phyloP scores from a whole-genome alignment of 1,140 invertebrate genomes.

The Heliconius himera region DNA sequence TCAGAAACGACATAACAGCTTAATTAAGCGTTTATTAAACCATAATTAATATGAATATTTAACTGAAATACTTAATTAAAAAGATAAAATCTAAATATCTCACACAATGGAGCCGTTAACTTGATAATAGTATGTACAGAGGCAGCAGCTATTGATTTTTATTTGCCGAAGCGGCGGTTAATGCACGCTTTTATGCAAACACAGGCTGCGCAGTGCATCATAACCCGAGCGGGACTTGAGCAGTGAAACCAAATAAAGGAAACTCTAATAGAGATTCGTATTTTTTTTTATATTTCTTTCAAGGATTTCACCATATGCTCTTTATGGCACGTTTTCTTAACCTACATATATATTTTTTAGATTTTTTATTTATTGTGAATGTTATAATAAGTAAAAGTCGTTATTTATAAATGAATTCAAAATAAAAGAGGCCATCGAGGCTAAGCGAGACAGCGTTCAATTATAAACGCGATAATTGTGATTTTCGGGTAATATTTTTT shows the following conservation, averaged over 20 bases:
- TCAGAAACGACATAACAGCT: too few species aligned
- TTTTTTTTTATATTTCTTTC: neutral
- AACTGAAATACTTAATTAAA: neutral
- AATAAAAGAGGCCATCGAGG: too few species aligned
- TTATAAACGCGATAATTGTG: too few species aligned
- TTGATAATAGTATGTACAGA: slow-evolving; percentile 10
- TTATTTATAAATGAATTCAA: too few species aligned
- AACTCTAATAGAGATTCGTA: neutral
- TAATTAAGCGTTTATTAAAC: neutral
- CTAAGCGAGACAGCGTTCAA: too few species aligned
- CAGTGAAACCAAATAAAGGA: slow-evolving; percentile 26
- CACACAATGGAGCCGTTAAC: neutral
- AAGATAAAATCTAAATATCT: slow-evolving; percentile 10
- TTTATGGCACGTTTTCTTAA: neutral
- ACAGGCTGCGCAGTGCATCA: slow-evolving; percentile 21
- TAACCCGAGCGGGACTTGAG: slow-evolving; percentile 16
- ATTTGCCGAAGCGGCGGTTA: slow-evolving; percentile 23
- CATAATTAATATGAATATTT: neutral
- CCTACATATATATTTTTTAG: neutral
- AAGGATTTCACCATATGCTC: neutral
- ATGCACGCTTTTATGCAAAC: slow-evolving; percentile 30
- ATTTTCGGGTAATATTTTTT: too few species aligned
- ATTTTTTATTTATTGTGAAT: neutral
- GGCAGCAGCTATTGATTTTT: slow-evolving; percentile 15
- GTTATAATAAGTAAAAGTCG: too few species aligned